phyloP scores from a whole-genome alignment of 2,888 invertebrate species.

The Melipona bicolor region DNA sequence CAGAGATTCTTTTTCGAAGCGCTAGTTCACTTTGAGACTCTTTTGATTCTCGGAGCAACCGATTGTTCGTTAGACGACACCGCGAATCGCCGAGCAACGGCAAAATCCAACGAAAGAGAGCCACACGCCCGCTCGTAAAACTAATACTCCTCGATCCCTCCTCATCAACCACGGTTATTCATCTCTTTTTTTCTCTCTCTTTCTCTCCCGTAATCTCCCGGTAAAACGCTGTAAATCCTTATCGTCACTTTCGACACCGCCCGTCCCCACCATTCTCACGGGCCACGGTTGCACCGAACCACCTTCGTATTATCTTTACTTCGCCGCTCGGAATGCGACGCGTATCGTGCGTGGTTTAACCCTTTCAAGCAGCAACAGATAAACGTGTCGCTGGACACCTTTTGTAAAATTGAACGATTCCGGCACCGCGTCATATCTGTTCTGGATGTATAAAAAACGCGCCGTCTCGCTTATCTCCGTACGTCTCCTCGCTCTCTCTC shows the following conservation, averaged over 20 bases:
- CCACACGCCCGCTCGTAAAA: constrained; percentile 58
- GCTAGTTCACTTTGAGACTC: constrained; percentile 40
- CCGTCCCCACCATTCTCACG: constrained; percentile 22
- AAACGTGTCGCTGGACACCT: constrained; percentile 77
- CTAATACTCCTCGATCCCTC: constrained; percentile 34
- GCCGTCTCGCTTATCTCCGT: constrained; percentile 59
- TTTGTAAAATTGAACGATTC: constrained; percentile 77
- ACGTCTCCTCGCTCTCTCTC: not conserved
- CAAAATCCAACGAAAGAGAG: constrained; percentile 50
- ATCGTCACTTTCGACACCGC: constrained; percentile 74
- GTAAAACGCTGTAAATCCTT: constrained; percentile 75
- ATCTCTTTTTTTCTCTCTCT: too few species aligned
- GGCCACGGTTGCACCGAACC: constrained; percentile 37
- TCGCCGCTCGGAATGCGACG: constrained; percentile 71
- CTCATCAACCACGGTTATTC: not conserved
- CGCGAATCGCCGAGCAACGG: constrained; percentile 56
- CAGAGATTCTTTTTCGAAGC: constrained; percentile 33
- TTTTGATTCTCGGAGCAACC: constrained; percentile 20
- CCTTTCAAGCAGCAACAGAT: constrained; percentile 79
- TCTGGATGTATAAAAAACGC: constrained; percentile 46
- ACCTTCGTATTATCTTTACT: constrained; percentile 75
- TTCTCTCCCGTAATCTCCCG: not conserved
- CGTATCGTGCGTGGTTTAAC: constrained; percentile 67
- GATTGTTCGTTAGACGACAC: constrained; percentile 38
- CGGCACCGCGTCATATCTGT: constrained; percentile 61